A percentile compares a stretch with the other conserved stretches of the same genome.
Evolutionary conservation across 2,113 vertebrate species (phyloP).

Genomic region (Phalacrocorax carbo): DNA sequence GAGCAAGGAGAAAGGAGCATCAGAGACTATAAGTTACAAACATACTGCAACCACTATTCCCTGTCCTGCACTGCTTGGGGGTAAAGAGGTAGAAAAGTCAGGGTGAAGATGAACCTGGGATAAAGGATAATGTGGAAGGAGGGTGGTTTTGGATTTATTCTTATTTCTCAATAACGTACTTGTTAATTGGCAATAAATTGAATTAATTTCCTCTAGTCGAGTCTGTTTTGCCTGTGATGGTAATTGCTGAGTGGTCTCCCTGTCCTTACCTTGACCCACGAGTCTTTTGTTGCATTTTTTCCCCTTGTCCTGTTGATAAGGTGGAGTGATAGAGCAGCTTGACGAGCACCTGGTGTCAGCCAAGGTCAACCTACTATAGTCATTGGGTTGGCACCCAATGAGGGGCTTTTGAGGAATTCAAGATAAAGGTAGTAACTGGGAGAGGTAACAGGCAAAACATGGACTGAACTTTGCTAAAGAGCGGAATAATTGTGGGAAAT

Average conservation of each 20-base stretch:
- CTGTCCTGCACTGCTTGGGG: accelerated
- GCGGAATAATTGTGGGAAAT: not conserved
- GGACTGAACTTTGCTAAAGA: not conserved
- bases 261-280: not conserved
- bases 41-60: accelerated
- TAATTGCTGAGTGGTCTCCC: not conserved
- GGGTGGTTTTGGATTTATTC: not conserved
- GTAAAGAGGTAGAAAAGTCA: not conserved
- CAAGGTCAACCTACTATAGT: not conserved
- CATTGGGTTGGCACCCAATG: not conserved
- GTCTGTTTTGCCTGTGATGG: not conserved
- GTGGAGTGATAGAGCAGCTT: not conserved
- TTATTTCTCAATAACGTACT: not conserved
- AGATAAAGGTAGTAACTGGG: not conserved
- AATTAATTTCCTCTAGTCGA: not conserved
- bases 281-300: not conserved
- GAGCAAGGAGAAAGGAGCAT: not conserved
- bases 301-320: not conserved
- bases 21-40: not conserved
- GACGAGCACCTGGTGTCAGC: not conserved
- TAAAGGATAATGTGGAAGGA: not conserved
- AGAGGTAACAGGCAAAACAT: not conserved
- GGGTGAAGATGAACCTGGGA: not conserved
- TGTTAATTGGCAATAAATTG: not conserved
- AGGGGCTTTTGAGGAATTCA: not conserved